Percentiles rank a stretch among this genome's conserved stretches.
phyloP scores from a whole-genome alignment of 2,888 invertebrate species.

The Fissipunctia ypsillon region DNA sequence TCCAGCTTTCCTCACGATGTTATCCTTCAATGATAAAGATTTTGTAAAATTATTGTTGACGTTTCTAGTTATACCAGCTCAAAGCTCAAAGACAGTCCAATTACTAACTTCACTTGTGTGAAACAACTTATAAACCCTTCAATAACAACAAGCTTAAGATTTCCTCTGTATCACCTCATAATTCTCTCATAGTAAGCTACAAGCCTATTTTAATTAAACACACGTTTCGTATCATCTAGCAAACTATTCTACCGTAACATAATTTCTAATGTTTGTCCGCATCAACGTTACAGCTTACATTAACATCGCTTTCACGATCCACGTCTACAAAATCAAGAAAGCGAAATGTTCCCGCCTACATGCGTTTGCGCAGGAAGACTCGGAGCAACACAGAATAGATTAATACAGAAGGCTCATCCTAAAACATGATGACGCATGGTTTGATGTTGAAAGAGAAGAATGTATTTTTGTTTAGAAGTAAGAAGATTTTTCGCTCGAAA shows the following conservation, averaged over 20 bases:
- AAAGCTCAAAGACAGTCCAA: background rate
- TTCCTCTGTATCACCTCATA: background rate
- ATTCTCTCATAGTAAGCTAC: background rate
- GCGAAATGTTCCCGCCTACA: slow-evolving; percentile 56
- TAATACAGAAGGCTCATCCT: slow-evolving; percentile 22
- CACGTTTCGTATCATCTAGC: slow-evolving; percentile 19
- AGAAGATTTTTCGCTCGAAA: no score
- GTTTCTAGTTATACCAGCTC: no score
- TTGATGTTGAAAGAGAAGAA: background rate
- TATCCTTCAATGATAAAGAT: no score
- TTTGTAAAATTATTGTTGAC: background rate
- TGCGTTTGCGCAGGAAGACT: slow-evolving; percentile 58
- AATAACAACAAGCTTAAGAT: background rate
- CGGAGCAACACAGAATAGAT: background rate
- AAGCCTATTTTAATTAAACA: slow-evolving; percentile 35
- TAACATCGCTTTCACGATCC: slow-evolving; percentile 63
- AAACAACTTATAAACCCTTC: background rate
- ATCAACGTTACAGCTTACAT: slow-evolving; percentile 54
- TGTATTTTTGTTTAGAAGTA: background rate
- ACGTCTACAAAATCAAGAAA: slow-evolving; percentile 62
- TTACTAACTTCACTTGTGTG: background rate
- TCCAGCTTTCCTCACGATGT: no score
- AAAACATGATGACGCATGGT: background rate
- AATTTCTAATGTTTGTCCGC: slow-evolving; percentile 54
- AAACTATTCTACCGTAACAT: slow-evolving; percentile 30